A percentile compares a stretch with the other conserved stretches of the same genome.
Evolutionary conservation across 2,113 vertebrate species (phyloP).

Genomic region (Vulpes vulpes): DNA sequence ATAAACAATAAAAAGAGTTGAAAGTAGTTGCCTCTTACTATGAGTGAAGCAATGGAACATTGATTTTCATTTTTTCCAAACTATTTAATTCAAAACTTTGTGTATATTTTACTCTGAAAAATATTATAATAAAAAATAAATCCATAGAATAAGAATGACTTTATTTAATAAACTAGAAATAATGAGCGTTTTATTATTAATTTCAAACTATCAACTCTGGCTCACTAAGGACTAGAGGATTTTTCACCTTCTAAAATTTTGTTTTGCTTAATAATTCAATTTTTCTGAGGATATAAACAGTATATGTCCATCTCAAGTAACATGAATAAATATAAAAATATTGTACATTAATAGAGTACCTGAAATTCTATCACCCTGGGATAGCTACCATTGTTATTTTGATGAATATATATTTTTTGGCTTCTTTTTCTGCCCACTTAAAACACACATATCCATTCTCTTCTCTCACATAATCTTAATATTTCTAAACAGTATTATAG

Average conservation of each 20-base stretch:
- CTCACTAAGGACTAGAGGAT: neutral
- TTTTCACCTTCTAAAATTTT: neutral
- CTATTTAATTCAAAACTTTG: neutral
- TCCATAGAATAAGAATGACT: neutral
- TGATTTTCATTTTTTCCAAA: constrained; percentile 8
- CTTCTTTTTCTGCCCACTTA: neutral
- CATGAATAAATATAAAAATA: neutral
- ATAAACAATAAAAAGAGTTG: neutral
- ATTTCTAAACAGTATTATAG: neutral
- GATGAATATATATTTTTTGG: neutral
- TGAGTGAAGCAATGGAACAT: neutral
- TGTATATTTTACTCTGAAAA: neutral
- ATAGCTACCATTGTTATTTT: neutral
- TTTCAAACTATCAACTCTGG: neutral
- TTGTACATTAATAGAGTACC: neutral
- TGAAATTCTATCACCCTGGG: neutral
- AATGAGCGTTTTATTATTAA: neutral
- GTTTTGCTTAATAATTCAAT: neutral
- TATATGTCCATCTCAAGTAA: neutral
- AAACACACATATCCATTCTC: neutral
- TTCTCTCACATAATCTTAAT: neutral
- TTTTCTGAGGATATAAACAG: neutral
- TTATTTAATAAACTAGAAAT: neutral
- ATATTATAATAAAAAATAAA: neutral
- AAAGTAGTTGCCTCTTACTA: neutral